Conservation (phyloP, 2,888 invertebrate genomes). For the Tinea trinotella region DNA sequence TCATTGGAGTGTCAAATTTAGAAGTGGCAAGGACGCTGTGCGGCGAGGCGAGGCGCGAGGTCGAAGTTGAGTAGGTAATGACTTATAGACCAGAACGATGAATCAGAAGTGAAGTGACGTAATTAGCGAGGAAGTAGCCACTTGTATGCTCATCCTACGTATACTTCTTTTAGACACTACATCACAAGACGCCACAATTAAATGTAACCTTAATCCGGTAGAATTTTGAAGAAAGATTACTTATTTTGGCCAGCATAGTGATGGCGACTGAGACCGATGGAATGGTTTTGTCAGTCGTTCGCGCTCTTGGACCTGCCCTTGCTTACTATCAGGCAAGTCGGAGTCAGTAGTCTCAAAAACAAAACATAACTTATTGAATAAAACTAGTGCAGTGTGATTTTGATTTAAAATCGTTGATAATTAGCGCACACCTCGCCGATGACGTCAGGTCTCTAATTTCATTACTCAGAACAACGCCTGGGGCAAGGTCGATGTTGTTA, state of each 20-base stretch:
- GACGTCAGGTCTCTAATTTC: slow-evolving; percentile 61
- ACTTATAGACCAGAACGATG: slow-evolving; percentile 42
- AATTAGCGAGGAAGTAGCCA: slow-evolving; percentile 58
- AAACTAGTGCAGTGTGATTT: slow-evolving; percentile 18
- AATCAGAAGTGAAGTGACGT: slow-evolving; percentile 57
- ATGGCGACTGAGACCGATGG: too few relatives aligned
- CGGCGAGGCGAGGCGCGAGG: slow-evolving; percentile 41
- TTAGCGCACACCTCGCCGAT: slow-evolving; percentile 45
- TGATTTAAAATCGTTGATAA: slow-evolving; percentile 31
- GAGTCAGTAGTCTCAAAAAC: too few relatives aligned
- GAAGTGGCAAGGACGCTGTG: slow-evolving; percentile 37
- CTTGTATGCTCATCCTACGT: slow-evolving; percentile 53
- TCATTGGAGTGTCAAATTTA: slow-evolving; percentile 31
- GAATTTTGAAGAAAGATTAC: too few relatives aligned
- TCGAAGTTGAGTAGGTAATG: slow-evolving; percentile 37
- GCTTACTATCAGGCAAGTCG: too few relatives aligned
- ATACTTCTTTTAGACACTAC: too few relatives aligned
- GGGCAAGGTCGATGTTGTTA: slow-evolving; percentile 51
- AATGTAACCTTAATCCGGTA: too few relatives aligned
- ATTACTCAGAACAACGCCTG: slow-evolving; percentile 37
- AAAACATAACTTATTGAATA: background rate
- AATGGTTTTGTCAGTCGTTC: too few relatives aligned
- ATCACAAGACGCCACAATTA: too few relatives aligned
- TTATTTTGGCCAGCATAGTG: too few relatives aligned
- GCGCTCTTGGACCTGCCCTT: too few relatives aligned